A percentile compares a stretch with the other conserved stretches of the same genome.
Conservation (phyloP, 2,797 vertebrate species). For the Agapornis canus region DNA sequence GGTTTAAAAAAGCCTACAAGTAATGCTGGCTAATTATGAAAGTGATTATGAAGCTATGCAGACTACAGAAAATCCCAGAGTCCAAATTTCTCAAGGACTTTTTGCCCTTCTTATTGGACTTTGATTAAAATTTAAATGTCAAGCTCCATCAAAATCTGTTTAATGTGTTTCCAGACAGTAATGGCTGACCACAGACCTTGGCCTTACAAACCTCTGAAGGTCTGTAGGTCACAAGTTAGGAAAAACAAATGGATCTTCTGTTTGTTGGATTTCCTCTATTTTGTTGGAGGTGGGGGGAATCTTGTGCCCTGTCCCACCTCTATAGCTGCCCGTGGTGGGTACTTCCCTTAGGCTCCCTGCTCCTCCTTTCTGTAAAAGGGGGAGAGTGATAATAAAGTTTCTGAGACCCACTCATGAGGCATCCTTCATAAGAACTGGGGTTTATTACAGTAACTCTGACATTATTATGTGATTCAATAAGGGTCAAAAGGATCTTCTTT, state of each 20-base stretch:
- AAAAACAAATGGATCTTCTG: not conserved
- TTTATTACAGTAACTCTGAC: not conserved
- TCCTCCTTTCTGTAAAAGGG: not conserved
- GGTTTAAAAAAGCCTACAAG: not conserved
- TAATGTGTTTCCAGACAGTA: not conserved
- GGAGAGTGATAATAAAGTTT: not conserved
- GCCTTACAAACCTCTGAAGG: not conserved
- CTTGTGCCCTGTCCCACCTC: not conserved
- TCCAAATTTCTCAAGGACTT: slow-evolving; percentile 25
- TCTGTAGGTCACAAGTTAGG: not conserved
- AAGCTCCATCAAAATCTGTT: not conserved
- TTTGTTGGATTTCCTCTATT: not conserved
- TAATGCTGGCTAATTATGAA: slow-evolving; percentile 14
- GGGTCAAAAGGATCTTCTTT: slow-evolving; percentile 12
- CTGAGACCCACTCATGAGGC: not conserved
- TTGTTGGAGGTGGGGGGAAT: not conserved
- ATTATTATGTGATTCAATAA: not conserved
- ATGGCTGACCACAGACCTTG: not conserved
- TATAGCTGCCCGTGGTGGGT: not conserved
- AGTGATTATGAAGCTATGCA: not conserved
- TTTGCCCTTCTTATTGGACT: not conserved
- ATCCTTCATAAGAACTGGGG: not conserved
- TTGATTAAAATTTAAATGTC: slow-evolving; percentile 15
- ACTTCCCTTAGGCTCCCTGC: not conserved
- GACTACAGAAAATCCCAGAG: not conserved